Conservation (phyloP, 2,797 vertebrate genomes). For the Xerus rutilus region DNA sequence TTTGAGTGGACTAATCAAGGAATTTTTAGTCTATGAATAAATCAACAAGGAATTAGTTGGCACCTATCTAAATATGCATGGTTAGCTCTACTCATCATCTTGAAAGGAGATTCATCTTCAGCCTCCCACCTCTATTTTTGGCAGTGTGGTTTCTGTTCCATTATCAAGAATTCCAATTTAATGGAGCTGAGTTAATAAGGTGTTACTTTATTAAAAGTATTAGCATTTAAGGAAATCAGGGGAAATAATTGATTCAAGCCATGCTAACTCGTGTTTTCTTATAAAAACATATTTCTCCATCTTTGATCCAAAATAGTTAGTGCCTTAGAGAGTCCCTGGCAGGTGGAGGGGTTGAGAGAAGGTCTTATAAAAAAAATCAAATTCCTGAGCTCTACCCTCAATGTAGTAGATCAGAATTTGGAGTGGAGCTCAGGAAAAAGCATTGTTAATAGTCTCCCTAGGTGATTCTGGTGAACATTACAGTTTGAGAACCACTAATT, state of each 20-base stretch:
- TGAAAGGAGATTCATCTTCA: conserved; percentile 71
- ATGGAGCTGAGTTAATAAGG: conserved; percentile 66
- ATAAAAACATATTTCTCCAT: conserved; percentile 50
- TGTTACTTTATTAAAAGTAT: conserved; percentile 73
- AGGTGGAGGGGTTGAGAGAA: background rate
- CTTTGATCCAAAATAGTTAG: conserved; percentile 35
- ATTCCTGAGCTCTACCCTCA: background rate
- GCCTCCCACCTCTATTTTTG: conserved; percentile 46
- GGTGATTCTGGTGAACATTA: background rate
- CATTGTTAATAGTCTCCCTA: background rate
- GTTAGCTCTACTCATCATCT: conserved; percentile 63
- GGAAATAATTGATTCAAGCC: conserved; percentile 57
- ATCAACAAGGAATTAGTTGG: conserved; percentile 65
- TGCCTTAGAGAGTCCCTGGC: background rate
- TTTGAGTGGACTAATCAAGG: conserved; percentile 50
- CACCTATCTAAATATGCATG: conserved; percentile 52
- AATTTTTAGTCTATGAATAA: conserved; percentile 61
- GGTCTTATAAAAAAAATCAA: conserved; percentile 15
- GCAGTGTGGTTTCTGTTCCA: conserved; percentile 48
- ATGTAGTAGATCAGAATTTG: background rate
- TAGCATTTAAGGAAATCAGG: conserved; percentile 62
- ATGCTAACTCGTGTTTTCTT: conserved; percentile 49
- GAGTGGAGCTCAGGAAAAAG: background rate
- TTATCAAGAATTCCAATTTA: conserved; percentile 72
- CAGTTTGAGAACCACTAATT: background rate